Evolutionary conservation across 2,797 vertebrate genomes (phyloP), one percentile per base, ranked within the genome.

Genomic region (Crotalus adamanteus): DNA sequence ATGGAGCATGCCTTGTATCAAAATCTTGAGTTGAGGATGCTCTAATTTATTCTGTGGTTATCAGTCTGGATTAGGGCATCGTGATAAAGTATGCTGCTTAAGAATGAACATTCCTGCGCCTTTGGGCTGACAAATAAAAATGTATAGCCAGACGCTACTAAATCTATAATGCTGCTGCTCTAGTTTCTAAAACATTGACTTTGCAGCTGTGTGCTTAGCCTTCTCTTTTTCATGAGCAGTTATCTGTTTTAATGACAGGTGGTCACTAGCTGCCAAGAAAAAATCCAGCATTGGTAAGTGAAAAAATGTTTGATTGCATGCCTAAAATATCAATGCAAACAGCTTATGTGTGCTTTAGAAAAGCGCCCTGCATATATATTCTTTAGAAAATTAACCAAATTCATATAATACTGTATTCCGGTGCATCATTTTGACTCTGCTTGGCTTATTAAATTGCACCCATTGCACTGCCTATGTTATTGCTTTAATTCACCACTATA

Each of bases 241-340:
- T 98, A 97, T 98, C 97, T 98, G 97, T 98, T 98, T 98, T 96
- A 95, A 98, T 98, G 97, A 98, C 98, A 98, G 98, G 98, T 98
- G 97, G 97, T 98, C 98, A 97, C 96, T 96, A 95, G 97, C 97
- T 98, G 98, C 97, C 97, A 97, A 92, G 98, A 98, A 96, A 98
- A 98, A 96, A 98, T 98, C 96, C 98, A 98, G 97, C 98, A 98
- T 91, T 98, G 98, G 98, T 98, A 97, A 98, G 98, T 98, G 95
- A 95, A 95, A 97, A 97, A 95, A 94, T 86, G 65, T 97, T 97
- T 97, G 94, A 96, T 96, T 97, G 51, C 88, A 94, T 94, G 95
- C 91, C 85, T 97, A 95, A 96, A 96, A 96, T 96, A 94, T 93
- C 91, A 95, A 95, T 94, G 85, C 95, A 91, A 93, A 37, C 96